These are phyloP conservation scores for Drosophila pseudoobscura DNA, from an alignment of 1,140 invertebrate species.

Conservation along the genomic window DNA sequence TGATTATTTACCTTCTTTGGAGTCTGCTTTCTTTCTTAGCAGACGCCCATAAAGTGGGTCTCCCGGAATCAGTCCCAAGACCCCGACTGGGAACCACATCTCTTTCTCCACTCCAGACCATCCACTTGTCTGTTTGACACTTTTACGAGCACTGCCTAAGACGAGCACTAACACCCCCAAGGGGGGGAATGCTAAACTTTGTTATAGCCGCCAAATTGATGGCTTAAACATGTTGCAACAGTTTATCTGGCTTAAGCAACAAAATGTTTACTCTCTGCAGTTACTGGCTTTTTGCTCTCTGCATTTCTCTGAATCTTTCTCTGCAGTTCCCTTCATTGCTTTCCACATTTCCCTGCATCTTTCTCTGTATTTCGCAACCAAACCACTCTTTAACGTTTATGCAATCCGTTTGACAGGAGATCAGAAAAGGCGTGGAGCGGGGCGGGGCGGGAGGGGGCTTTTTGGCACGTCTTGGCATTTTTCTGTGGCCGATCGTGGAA, in stretches of 20 bases:
- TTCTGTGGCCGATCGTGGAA: conserved; percentile 40
- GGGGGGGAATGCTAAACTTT: conserved; percentile 7
- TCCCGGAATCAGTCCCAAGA: conserved; percentile 10
- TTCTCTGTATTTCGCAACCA: not conserved
- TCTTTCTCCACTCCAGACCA: conserved; percentile 23
- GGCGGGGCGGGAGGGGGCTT: conserved; percentile 4
- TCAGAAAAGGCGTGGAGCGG: conserved; percentile 5
- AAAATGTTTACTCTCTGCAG: conserved; percentile 24
- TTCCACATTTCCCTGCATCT: not conserved
- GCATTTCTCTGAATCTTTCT: too few relatives aligned
- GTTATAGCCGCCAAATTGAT: conserved; percentile 46
- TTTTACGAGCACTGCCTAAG: conserved; percentile 23
- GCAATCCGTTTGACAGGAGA: conserved; percentile 35
- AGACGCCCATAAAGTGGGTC: not conserved
- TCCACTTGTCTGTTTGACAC: conserved; percentile 51
- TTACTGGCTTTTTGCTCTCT: not conserved
- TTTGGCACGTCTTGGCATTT: conserved; percentile 63
- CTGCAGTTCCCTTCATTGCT: too few relatives aligned
- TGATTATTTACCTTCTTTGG: too few relatives aligned
- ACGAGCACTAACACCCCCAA: too few relatives aligned
- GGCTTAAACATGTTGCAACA: conserved; percentile 52
- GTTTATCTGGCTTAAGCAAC: conserved; percentile 19
- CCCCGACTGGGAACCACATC: not conserved
- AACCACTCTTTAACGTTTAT: conserved; percentile 36
- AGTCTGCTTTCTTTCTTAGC: too few relatives aligned